A percentile compares a stretch with the other conserved stretches of the same genome.
Conservation (phyloP, 2,888 invertebrate species). For the Ichneumoninae sp. region DNA sequence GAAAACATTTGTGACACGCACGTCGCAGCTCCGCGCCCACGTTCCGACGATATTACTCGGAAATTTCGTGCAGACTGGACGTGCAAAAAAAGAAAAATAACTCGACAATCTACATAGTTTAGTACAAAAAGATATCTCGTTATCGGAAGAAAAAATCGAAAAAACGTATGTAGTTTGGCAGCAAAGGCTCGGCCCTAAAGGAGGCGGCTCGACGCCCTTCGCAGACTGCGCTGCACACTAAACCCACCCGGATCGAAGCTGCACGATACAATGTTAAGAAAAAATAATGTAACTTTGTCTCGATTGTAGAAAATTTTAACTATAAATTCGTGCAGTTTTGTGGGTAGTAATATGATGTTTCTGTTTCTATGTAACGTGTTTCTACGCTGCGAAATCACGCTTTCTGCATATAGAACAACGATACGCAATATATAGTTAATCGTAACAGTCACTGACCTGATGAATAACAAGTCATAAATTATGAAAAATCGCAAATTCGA, state of each 20-base stretch:
- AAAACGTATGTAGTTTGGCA: not conserved
- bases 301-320: not conserved
- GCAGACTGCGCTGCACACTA: not conserved
- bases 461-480: not conserved
- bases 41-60: constrained; percentile 38
- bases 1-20: constrained; percentile 67
- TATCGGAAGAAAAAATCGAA: not conserved
- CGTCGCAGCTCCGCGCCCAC: constrained; percentile 57
- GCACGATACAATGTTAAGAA: not conserved
- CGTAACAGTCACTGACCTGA: not conserved
- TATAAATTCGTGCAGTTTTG: not conserved
- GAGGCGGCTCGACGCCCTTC: not conserved
- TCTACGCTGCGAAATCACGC: not conserved
- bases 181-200: not conserved
- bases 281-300: not conserved
- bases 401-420: not conserved
- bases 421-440: not conserved
- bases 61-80: constrained; percentile 27
- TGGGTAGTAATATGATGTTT: not conserved
- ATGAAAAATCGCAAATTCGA: not conserved
- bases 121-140: not conserved
- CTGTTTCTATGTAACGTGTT: not conserved
- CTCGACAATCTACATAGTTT: not conserved
- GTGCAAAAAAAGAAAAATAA: constrained; percentile 26
- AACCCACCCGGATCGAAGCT: not conserved